phyloP scores from a whole-genome alignment of 2,113 vertebrate species.

The Hirundichthys speculiger region DNA sequence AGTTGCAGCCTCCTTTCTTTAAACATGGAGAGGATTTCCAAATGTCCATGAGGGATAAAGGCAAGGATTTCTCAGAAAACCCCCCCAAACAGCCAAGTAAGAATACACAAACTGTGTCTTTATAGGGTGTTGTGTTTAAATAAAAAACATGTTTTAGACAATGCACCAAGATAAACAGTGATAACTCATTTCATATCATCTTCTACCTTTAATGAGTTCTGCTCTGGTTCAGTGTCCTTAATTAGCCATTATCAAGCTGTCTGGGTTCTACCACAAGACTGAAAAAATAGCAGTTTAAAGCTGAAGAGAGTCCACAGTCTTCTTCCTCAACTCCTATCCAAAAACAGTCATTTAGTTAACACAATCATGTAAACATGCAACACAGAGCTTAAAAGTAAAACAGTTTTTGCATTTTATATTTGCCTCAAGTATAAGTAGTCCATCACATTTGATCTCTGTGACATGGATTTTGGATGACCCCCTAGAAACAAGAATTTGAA shows the following conservation, averaged over 20 bases:
- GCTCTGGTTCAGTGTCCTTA: constrained; percentile 28
- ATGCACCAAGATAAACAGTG: neutral
- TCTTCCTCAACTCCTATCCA: constrained; percentile 21
- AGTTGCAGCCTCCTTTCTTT: constrained; percentile 3
- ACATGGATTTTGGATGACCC: neutral
- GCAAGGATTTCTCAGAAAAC: constrained; percentile 8
- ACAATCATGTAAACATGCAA: neutral
- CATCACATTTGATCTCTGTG: constrained; percentile 32
- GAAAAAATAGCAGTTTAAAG: constrained; percentile 39
- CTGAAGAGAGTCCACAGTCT: constrained; percentile 39
- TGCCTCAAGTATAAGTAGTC: constrained; percentile 21
- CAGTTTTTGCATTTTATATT: neutral
- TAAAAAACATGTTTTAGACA: too few relatives aligned
- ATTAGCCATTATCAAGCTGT: constrained; percentile 42
- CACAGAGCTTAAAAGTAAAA: too few relatives aligned
- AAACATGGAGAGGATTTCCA: constrained; percentile 23
- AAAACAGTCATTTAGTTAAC: constrained; percentile 8
- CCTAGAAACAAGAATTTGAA: constrained; percentile 7
- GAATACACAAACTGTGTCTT: constrained; percentile 8
- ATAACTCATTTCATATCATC: constrained; percentile 18
- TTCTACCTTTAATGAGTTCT: constrained; percentile 21
- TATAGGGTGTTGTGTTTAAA: constrained; percentile 11
- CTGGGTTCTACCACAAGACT: constrained; percentile 31
- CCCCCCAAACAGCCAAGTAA: neutral
- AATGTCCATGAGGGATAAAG: constrained; percentile 10